Evolutionary conservation across 2,113 vertebrate genomes (phyloP), one percentile per base, ranked within the genome.

Genomic region (Phyllostomus discolor): DNA sequence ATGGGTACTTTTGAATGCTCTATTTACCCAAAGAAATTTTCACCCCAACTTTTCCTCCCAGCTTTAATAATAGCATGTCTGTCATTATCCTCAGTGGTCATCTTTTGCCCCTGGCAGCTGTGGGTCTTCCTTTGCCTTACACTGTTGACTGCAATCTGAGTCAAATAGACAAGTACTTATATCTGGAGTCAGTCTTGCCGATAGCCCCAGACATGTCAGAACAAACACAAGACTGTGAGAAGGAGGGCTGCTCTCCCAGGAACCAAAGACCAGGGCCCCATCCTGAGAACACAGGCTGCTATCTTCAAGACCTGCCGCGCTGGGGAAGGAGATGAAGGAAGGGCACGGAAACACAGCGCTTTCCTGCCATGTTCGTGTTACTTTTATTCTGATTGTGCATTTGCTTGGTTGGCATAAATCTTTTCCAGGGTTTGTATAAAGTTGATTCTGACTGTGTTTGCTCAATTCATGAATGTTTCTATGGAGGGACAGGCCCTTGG

Each of bases 401-500:
- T 69, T 6, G 9, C 22, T 57, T 24, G 10, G 3, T 59, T 54
- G 15, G 64, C 62, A 52, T 43, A n/a, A 41, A 78, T 9, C 26
- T 70, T 81, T 83, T 33, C 67, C 67, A 46, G 16, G 46, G 31
- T 52, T 93, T 20, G 6, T 35, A 38, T 76, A 24, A 87, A 54
- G 52, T 76, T 69, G 73, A 70, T 86, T 75, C 22, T 80, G n/a
- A 33, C 10, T 35, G 22, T 6, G 41, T 88, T 41, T 70, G 72
- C 67, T 88, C 17, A 2, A 7, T 75, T 72, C 38, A 52, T 46
- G 7, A 1, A n/a, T 83, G 20, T 95, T 90, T 90, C 50, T 48
- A 1, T n/a, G 14, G 43, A 52, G 28, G 62, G 46, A 46, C 0
- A 0, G 17, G n/a, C 48, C 52, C 67, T 28, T 2, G 4, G 24